phyloP scores from a whole-genome alignment of 2,888 invertebrate genomes.

The Idaea aversata region DNA sequence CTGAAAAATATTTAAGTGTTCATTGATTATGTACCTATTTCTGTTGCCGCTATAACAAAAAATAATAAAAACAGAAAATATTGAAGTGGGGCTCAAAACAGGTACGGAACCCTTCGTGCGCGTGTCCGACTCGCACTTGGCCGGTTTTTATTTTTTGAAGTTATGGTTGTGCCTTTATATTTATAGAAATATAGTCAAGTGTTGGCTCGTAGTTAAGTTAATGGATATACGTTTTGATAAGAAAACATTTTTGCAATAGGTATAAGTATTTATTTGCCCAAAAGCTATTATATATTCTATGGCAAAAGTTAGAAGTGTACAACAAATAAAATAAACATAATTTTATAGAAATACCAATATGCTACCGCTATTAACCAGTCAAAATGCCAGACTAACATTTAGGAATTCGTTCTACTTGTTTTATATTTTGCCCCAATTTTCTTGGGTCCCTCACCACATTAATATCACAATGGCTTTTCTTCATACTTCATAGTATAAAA shows the following conservation, averaged over 20 bases:
- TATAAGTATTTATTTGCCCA: not conserved
- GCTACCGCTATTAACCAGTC: constrained; percentile 39
- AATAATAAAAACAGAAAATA: too few species aligned
- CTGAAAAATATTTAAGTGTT: too few species aligned
- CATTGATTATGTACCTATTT: too few species aligned
- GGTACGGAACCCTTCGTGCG: too few species aligned
- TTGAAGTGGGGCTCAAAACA: too few species aligned
- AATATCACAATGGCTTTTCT: constrained; percentile 26
- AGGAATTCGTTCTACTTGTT: constrained; percentile 58
- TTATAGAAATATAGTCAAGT: constrained; percentile 23
- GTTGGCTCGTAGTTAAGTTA: not conserved
- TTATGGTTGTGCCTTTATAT: not conserved
- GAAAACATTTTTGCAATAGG: not conserved
- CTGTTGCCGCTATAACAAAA: too few species aligned
- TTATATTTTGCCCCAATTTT: constrained; percentile 59
- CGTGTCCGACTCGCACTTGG: too few species aligned
- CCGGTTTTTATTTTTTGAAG: too few species aligned
- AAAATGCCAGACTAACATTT: constrained; percentile 73
- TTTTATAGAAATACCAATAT: constrained; percentile 10
- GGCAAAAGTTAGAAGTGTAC: not conserved
- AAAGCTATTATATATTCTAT: not conserved
- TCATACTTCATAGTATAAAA: too few species aligned
- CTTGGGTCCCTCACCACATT: constrained; percentile 35
- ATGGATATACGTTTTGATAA: not conserved
- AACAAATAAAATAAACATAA: not conserved